Evolutionary conservation across 2,113 vertebrate genomes (phyloP), one percentile per base, ranked within the genome.

Genomic region (Oncorhynchus tshawytscha): DNA sequence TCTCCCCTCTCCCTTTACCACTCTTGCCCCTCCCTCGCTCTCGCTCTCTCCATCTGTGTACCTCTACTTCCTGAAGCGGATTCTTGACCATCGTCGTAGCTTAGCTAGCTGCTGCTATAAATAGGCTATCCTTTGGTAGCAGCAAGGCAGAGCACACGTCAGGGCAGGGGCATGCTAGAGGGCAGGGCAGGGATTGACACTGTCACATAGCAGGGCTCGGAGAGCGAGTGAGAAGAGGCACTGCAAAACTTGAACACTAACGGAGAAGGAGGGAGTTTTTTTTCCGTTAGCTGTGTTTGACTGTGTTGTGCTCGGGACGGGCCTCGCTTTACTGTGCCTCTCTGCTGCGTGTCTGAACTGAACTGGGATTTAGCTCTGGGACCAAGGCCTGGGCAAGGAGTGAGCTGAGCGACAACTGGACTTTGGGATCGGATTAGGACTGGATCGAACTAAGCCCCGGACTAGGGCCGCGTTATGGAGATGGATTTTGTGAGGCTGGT

Each of bases 51-150:
- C 25, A 39, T 71, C 72, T 71, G 8, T 51, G 27, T 62, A 89
- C 86, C 86, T 89, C 87, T 74, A 79, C 81, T 85, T 89, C 85
- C 25, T 72, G 82, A 86, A 89, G 80, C 71, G 65, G 74, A 16
- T 67, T 68, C 13, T 68, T 67, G 69, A 54, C 3, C 51, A 54
- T 54, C 16, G 11, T 27, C 5, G n/a, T 64, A n/a, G 11, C 34
- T 22, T 70, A n/a, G 20, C 68, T 45, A 69, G 68, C 9, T 70
- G 68, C 39, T 48, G 39, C 22, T 48, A 22, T 70, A 15, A 39
- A 5, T 70, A 48, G 20, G 16, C 29, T 11, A 18, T 16, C 67
- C 34, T 18, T 39, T 70, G 67, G 7, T 45, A 87, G 86, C 78
- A 78, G 80, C 81, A 62, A 77, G 27, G 31, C 31, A 24, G 31